Evolutionary conservation across 2,113 vertebrate species (phyloP).

Genomic region (Petrocephalus microphthalmus): DNA sequence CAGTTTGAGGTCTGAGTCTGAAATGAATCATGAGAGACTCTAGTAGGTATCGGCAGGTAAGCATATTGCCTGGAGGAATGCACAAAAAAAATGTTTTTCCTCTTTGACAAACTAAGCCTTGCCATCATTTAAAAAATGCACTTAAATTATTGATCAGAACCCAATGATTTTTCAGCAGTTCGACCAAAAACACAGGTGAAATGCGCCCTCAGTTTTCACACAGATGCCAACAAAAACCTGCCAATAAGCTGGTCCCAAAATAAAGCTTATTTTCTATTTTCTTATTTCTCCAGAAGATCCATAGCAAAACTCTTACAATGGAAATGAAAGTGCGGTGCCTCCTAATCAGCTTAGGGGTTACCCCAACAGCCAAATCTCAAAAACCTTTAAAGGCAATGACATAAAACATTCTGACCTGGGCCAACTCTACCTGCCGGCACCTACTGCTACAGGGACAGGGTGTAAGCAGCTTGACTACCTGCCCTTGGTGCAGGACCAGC

Average conservation of each 20-base stretch:
- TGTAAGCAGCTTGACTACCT: slow-evolving; percentile 45
- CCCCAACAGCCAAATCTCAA: not conserved
- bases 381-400: too few relatives aligned
- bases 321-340: not conserved
- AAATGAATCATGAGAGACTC: not conserved
- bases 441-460: not conserved
- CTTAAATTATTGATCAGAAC: too few relatives aligned
- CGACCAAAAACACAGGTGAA: not conserved
- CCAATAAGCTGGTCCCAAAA: not conserved
- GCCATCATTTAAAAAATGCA: too few relatives aligned
- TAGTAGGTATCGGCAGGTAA: too few relatives aligned
- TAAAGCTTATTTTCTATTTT: not conserved
- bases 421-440: not conserved
- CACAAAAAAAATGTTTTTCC: too few relatives aligned
- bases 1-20: not conserved
- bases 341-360: too few relatives aligned
- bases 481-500: slow-evolving; percentile 58
- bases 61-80: too few relatives aligned
- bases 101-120: too few relatives aligned
- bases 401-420: not conserved
- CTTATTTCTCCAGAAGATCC: not conserved
- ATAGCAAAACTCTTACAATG: not conserved
- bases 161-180: not conserved
- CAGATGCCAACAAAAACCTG: not conserved
- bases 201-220: not conserved